Evolutionary conservation across 2,797 vertebrate species (phyloP).

Genomic region (Hydrophis major): DNA sequence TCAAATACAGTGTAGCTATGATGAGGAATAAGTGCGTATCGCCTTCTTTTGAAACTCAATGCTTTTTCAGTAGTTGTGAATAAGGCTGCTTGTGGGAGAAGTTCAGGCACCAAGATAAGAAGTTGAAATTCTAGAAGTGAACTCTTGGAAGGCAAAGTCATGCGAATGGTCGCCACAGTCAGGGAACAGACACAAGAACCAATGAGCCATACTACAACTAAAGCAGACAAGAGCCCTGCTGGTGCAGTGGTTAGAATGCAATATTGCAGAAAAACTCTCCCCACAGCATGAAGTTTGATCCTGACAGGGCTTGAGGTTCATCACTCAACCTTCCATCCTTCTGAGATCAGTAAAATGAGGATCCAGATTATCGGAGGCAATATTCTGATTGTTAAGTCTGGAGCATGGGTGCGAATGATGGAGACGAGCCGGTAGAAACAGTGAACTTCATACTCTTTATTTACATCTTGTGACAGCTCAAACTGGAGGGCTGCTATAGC

Average conservation of each 20-base stretch:
- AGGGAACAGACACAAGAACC: not conserved
- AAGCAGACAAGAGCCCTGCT: not conserved
- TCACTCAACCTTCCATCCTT: not conserved
- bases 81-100: not conserved
- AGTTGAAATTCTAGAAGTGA: not conserved
- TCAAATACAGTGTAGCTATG: not conserved
- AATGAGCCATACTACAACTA: not conserved
- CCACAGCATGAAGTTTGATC: not conserved
- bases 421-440: too few relatives aligned
- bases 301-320: not conserved
- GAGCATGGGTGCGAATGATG: too few relatives aligned
- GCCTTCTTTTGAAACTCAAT: not conserved
- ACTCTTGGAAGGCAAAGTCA: not conserved
- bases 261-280: not conserved
- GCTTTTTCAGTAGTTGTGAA: not conserved
- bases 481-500: too few relatives aligned
- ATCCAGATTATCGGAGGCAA: not conserved
- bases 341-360: not conserved
- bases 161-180: not conserved
- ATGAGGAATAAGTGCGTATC: not conserved
- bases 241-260: not conserved
- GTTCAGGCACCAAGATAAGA: not conserved
- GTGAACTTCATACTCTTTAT: too few relatives aligned
- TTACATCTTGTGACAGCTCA: too few relatives aligned
- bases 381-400: not conserved